Evolutionary conservation across 1,140 invertebrate species (phyloP).

Genomic region (Solenopsis fugax): DNA sequence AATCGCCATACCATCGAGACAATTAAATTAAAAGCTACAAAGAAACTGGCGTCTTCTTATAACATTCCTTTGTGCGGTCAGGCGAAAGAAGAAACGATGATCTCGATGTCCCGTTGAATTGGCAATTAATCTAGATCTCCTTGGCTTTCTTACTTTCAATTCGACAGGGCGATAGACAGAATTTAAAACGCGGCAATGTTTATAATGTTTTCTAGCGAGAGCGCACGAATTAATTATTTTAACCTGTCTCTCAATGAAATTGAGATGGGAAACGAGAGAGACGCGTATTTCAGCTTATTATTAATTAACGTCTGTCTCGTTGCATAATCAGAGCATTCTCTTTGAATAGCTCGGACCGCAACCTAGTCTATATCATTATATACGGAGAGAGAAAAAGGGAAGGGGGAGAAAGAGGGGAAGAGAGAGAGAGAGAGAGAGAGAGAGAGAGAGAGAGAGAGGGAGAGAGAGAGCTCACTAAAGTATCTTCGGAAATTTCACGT

Average conservation of each 20-base stretch:
- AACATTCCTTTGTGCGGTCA: conserved; percentile 74
- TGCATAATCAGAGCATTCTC: conserved; percentile 8
- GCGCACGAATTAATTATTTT: conserved; percentile 25
- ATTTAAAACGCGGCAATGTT: conserved; percentile 32
- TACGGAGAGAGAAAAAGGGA: not conserved
- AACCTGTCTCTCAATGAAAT: not conserved
- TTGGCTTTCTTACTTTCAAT: conserved; percentile 7
- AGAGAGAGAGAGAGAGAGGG: conserved; percentile 5
- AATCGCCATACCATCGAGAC: conserved; percentile 63
- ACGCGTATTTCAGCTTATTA: not conserved
- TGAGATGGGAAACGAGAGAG: not conserved
- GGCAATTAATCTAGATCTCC: conserved; percentile 54
- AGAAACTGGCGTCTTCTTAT: not conserved
- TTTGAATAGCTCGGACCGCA: not conserved
- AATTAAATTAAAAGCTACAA: conserved; percentile 71
- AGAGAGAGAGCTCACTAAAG: conserved; percentile 4
- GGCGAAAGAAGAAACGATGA: conserved; percentile 70
- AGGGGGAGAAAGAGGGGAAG: not conserved
- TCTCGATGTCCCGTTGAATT: conserved; percentile 49
- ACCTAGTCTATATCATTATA: not conserved
- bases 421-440: too few species aligned
- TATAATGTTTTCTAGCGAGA: not conserved
- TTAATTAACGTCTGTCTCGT: conserved; percentile 41
- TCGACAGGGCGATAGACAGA: not conserved
- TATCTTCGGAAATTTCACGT: conserved; percentile 48